Evolutionary conservation across 2,113 vertebrate genomes (phyloP), one percentile per base, ranked within the genome.

Genomic region (Leucoraja erinaceus): DNA sequence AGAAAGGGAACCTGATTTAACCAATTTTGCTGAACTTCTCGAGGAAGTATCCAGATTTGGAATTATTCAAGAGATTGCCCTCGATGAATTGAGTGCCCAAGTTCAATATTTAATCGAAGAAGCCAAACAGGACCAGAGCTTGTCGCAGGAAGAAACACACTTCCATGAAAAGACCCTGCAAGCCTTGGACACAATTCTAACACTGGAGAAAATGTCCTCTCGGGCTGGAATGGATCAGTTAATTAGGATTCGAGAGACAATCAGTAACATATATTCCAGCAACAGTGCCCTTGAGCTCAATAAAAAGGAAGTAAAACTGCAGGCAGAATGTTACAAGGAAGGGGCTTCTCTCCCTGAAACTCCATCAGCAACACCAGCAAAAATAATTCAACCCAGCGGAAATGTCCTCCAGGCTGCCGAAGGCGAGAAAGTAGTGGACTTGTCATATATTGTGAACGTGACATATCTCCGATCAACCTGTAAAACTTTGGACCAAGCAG

Each of bases 381-480:
- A 74, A 38, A 83, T 90, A n/a, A 92, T 84, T 16, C n/a, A 61
- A 54, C 31, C 93, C 10, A 38, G 83, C 59, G 81, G 75, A 91
- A 63, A 4, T 25, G 94, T 93, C 93, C 93, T 7, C 28, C 18
- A 93, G 79, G 75, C 90, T 90, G 47, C 72, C 16, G 25, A 92
- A 33, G 61, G 74, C 66, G 20, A 38, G 10, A 70, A 54, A 11
- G 68, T 94, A 10, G 68, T 93, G 31, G 93, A 93, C 38, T 93
- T 94, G 25, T 94, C 75, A 9, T 96, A 95, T 92, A 94, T 93
- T 77, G 93, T 95, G 66, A 94, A 95, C 92, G 94, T 95, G 63
- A 93, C 93, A 5, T 94, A 93, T 92, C 95, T 95, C 66, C 95
- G 93, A 31, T 94, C 93, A 93, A 95, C 95, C 20, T 66, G 95